phyloP scores from a whole-genome alignment of 2,113 vertebrate genomes.

The Rallus limicola region DNA sequence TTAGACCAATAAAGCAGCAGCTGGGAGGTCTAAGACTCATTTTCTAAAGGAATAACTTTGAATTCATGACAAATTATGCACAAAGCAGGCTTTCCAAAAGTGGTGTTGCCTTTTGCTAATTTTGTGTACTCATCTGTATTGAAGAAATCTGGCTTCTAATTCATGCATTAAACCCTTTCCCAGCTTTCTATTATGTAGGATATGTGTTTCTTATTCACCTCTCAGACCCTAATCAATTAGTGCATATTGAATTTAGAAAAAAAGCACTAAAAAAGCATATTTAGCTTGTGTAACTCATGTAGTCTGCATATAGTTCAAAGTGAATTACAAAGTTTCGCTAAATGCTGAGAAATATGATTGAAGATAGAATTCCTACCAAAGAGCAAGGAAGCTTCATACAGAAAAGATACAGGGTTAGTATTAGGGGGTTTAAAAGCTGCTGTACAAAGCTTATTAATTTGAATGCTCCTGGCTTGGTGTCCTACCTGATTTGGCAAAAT shows the following conservation, averaged over 20 bases:
- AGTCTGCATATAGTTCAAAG: not conserved
- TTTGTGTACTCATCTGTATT: constrained; percentile 62
- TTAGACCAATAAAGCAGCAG: constrained; percentile 66
- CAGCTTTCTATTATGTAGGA: not conserved
- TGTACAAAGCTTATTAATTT: not conserved
- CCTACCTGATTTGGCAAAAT: not conserved
- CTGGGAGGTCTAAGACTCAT: constrained; percentile 67
- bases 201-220: constrained; percentile 22
- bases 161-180: constrained; percentile 30
- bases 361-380: not conserved
- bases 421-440: not conserved
- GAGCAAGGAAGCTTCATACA: not conserved
- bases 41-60: constrained; percentile 67
- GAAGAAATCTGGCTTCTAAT: constrained; percentile 50
- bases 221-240: constrained; percentile 38
- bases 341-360: not conserved
- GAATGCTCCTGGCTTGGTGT: not conserved
- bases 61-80: constrained; percentile 61
- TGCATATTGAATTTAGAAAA: constrained; percentile 24
- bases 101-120: constrained; percentile 55
- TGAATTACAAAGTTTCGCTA: not conserved
- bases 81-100: constrained; percentile 54
- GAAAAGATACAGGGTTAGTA: not conserved
- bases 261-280: not conserved
- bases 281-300: not conserved